Conservation (phyloP, 2,113 vertebrate species). For the Xenopus tropicalis region DNA sequence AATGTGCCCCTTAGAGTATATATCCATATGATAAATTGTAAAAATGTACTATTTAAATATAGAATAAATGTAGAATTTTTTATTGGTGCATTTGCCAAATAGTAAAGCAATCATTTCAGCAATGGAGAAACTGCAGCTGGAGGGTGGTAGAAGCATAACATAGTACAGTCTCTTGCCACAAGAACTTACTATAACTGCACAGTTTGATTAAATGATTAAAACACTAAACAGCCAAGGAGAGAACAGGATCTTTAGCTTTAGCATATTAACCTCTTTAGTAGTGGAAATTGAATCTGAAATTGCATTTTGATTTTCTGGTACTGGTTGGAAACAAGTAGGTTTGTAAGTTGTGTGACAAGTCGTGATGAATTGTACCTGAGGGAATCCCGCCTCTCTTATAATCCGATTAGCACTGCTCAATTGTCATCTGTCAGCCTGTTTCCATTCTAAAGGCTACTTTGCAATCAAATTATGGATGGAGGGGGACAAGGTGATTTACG, state of each 20-base stretch:
- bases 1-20: too few species aligned
- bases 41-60: too few species aligned
- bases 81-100: too few species aligned
- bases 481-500: constrained; percentile 32
- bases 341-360: constrained; percentile 34
- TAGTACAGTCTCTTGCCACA: too few species aligned
- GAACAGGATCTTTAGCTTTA: not conserved
- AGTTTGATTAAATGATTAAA: too few species aligned
- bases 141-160: too few species aligned
- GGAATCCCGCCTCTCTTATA: constrained; percentile 32
- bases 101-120: too few species aligned
- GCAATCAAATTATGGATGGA: constrained; percentile 32
- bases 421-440: constrained; percentile 40
- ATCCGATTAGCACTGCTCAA: constrained; percentile 38
- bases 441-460: constrained; percentile 25
- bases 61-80: too few species aligned
- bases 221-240: constrained; percentile 9
- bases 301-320: constrained; percentile 35
- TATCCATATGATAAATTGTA: too few species aligned
- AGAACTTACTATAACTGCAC: too few species aligned
- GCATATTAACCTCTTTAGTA: constrained; percentile 32
- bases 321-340: constrained; percentile 30
- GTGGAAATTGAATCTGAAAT: constrained; percentile 29
- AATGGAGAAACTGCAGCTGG: too few species aligned
- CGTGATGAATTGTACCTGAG: constrained; percentile 42